phyloP scores from a whole-genome alignment of 64 coral and sea anemone genomes.

The Dendrophyllia cribrosa region DNA sequence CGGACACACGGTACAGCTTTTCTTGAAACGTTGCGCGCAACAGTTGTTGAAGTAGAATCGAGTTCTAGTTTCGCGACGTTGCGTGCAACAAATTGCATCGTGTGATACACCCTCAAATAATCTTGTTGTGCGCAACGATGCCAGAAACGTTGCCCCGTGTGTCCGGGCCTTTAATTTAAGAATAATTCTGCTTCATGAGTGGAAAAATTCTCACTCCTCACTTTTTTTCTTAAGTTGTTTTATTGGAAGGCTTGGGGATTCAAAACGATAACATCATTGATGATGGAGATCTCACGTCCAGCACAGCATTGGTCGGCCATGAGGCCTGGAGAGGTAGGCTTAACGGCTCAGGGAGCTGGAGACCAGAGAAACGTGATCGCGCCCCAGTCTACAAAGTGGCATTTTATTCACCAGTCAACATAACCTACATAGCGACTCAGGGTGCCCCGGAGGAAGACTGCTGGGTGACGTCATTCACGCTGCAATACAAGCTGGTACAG shows the following conservation, averaged over 20 bases:
- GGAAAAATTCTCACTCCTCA: not conserved
- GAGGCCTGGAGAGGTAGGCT: conserved; percentile 38
- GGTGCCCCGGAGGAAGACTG: conserved; percentile 2
- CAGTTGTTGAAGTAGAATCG: too few species aligned
- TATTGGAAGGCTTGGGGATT: not conserved
- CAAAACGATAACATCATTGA: conserved; percentile 14
- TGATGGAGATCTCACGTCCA: not conserved
- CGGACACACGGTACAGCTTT: too few species aligned
- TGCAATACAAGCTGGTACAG: not conserved
- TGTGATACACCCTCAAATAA: too few species aligned
- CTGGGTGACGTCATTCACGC: conserved; percentile 10
- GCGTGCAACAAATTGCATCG: too few species aligned
- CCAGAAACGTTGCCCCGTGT: too few species aligned
- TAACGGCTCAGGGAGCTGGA: not conserved
- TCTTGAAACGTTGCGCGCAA: too few species aligned
- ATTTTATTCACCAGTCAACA: not conserved
- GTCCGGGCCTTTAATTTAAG: too few species aligned
- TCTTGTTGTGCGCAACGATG: too few species aligned
- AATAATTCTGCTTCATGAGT: too few species aligned
- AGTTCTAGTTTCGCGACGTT: too few species aligned
- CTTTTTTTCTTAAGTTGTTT: not conserved
- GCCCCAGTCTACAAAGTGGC: not conserved
- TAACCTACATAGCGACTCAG: conserved; percentile 29
- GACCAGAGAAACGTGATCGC: not conserved
- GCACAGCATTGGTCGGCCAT: not conserved